These are phyloP conservation scores for Dendrocincla fuliginosa DNA, from an alignment of 2,797 vertebrate species.

Conservation along the genomic window DNA sequence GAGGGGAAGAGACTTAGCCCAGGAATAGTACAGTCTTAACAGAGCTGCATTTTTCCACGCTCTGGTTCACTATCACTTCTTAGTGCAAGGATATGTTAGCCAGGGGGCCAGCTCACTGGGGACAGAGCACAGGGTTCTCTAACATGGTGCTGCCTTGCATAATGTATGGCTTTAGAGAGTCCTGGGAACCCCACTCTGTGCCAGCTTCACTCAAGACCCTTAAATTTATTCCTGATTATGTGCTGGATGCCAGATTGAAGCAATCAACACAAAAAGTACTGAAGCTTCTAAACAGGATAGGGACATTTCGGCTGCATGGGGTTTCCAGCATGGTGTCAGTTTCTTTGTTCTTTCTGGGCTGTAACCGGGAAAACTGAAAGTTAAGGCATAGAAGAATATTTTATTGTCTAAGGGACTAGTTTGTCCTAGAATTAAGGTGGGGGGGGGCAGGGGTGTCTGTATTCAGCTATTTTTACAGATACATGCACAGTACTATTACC, in stretches of 20 bases:
- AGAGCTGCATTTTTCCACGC: not conserved
- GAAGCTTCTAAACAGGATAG: not conserved
- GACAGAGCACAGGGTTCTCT: not conserved
- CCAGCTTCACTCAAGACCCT: not conserved
- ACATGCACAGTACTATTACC: not conserved
- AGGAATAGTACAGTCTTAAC: not conserved
- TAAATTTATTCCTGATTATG: not conserved
- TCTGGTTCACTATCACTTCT: not conserved
- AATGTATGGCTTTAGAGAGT: not conserved
- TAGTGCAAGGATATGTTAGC: not conserved
- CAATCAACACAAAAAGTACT: not conserved
- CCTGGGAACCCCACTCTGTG: not conserved
- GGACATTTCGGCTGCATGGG: not conserved
- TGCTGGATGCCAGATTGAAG: not conserved
- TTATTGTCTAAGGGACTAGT: not conserved
- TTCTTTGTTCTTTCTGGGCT: not conserved
- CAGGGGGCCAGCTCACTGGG: not conserved
- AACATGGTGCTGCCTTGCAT: fast-evolving
- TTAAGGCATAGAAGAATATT: not conserved
- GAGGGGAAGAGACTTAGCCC: not conserved
- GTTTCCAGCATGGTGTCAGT: not conserved
- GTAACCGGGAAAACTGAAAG: not conserved
- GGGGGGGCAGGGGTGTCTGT: not conserved
- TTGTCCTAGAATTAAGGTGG: not conserved
- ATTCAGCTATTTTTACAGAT: not conserved